These are phyloP conservation scores for Ericerus pela DNA, from an alignment of 1,140 invertebrate genomes.

Conservation along the genomic window DNA sequence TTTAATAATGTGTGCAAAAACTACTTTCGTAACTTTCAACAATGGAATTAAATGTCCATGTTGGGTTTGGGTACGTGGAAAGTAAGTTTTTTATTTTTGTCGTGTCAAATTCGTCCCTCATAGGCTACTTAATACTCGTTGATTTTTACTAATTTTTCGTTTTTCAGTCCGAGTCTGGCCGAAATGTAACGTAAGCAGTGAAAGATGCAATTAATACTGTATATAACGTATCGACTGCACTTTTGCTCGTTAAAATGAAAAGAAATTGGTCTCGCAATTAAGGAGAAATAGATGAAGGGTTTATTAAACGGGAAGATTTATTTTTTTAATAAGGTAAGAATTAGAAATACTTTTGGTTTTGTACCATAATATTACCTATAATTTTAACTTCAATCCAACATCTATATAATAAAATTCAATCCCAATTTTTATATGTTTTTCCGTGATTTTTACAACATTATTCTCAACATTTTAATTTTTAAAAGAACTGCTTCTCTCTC, in stretches of 20 bases:
- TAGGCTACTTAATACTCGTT: too few species aligned
- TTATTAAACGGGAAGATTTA: conserved; percentile 55
- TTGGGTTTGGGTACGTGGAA: too few species aligned
- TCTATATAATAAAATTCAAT: too few species aligned
- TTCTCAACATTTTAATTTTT: too few species aligned
- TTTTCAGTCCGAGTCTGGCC: conserved; percentile 37
- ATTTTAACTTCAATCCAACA: too few species aligned
- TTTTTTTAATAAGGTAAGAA: conserved; percentile 47
- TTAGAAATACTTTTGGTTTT: too few species aligned
- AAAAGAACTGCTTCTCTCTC: too few species aligned
- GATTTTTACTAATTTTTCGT: not conserved
- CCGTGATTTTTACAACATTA: too few species aligned
- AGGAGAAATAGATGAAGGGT: conserved; percentile 50
- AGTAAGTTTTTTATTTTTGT: not conserved
- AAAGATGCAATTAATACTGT: conserved; percentile 55
- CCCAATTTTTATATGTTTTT: too few species aligned
- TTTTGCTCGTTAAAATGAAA: conserved; percentile 62
- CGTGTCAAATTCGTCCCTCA: not conserved
- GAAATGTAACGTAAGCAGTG: conserved; percentile 40
- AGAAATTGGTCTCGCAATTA: conserved; percentile 63
- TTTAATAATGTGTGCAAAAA: conserved; percentile 7
- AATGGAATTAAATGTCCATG: too few species aligned
- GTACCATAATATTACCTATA: too few species aligned
- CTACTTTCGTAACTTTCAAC: too few species aligned
- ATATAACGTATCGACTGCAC: conserved; percentile 75